Conservation (phyloP, 1,140 invertebrate species). For the Drosophila athabasca region DNA sequence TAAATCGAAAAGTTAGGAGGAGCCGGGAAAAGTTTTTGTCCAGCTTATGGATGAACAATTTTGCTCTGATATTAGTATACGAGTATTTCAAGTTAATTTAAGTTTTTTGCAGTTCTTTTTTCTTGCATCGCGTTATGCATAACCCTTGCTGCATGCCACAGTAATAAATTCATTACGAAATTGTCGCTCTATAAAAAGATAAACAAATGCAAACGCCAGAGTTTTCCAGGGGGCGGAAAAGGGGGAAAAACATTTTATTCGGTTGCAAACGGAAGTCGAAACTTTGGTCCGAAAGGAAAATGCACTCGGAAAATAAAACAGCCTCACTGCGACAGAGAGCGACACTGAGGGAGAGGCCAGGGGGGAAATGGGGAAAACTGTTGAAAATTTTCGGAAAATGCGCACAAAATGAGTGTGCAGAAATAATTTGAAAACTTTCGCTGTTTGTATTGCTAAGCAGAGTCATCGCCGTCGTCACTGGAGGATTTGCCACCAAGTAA, state of each 20-base stretch:
- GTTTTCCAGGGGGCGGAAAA: slow-evolving; percentile 13
- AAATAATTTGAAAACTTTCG: slow-evolving; percentile 75
- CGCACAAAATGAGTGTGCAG: slow-evolving; percentile 72
- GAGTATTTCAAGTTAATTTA: slow-evolving; percentile 70
- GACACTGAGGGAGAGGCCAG: slow-evolving; percentile 6
- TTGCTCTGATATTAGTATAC: slow-evolving; percentile 1
- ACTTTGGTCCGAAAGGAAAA: slow-evolving; percentile 72
- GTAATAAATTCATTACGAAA: slow-evolving; percentile 81
- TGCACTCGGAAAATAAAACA: slow-evolving; percentile 63
- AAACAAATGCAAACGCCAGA: slow-evolving; percentile 65
- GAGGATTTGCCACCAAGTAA: slow-evolving; percentile 54
- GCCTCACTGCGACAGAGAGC: slow-evolving; percentile 18
- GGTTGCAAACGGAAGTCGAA: slow-evolving; percentile 73
- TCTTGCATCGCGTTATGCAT: slow-evolving; percentile 57
- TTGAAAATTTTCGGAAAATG: slow-evolving; percentile 59
- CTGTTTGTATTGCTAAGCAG: slow-evolving; percentile 56
- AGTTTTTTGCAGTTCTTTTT: slow-evolving; percentile 69
- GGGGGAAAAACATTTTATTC: slow-evolving; percentile 69
- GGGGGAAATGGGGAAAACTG: slow-evolving; percentile 48
- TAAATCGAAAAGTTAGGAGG: background rate
- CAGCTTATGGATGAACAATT: background rate
- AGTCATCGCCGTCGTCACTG: slow-evolving; percentile 33
- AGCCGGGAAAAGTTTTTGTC: background rate
- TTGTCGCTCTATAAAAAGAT: slow-evolving; percentile 78
- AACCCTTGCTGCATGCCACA: slow-evolving; percentile 54